Evolutionary conservation across 2,113 vertebrate genomes (phyloP).

Genomic region (Daubentonia madagascariensis): DNA sequence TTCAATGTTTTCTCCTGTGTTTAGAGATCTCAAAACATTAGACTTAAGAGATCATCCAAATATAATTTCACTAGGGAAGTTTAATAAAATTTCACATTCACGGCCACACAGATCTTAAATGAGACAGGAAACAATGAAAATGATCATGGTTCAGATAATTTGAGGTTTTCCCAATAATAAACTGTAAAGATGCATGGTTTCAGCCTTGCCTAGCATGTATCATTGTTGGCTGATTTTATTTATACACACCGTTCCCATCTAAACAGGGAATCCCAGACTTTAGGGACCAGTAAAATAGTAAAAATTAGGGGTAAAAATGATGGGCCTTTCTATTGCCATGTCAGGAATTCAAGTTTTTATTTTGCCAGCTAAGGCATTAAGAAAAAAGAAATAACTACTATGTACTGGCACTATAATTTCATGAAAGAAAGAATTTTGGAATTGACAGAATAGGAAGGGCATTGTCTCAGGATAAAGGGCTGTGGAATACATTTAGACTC

Average conservation of each 20-base stretch:
- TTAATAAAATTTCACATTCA: background rate
- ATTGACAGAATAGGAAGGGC: background rate
- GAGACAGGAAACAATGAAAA: background rate
- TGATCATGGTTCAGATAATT: accelerated
- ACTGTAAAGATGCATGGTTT: accelerated
- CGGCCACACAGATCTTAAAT: background rate
- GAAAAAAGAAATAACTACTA: no score
- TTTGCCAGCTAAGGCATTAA: background rate
- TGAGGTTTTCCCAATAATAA: background rate
- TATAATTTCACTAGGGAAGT: background rate
- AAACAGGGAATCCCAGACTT: background rate
- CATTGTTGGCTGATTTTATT: background rate
- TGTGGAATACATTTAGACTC: background rate
- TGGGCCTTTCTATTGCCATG: accelerated
- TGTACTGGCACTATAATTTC: background rate
- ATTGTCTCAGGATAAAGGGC: background rate
- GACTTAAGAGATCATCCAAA: background rate
- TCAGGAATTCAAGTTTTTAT: background rate
- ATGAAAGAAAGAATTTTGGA: background rate
- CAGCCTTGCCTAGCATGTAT: accelerated
- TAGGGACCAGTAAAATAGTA: accelerated
- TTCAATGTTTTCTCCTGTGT: background rate
- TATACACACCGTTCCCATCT: accelerated
- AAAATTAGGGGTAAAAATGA: background rate
- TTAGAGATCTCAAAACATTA: background rate